Conservation (phyloP, 2,888 invertebrate genomes). For the Drosophila bunnanda region DNA sequence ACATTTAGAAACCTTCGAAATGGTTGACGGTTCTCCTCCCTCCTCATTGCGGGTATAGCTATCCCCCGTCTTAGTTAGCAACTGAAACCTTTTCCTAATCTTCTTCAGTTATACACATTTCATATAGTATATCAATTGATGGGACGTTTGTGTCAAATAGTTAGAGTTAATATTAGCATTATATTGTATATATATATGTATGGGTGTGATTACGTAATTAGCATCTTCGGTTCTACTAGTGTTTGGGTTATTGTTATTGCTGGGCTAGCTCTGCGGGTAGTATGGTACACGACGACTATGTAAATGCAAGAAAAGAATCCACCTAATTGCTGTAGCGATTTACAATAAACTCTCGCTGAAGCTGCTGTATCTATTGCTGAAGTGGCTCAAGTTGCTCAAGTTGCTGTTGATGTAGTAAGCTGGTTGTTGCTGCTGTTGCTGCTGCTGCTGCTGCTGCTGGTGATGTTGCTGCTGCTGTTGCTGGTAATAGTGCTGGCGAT, state of each 20-base stretch:
- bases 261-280: slow-evolving; percentile 52
- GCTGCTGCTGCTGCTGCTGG: slow-evolving; percentile 19
- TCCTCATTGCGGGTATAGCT: not conserved
- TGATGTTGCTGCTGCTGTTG: slow-evolving; percentile 10
- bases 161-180: slow-evolving; percentile 38
- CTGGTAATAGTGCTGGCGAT: slow-evolving; percentile 30
- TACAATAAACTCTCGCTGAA: slow-evolving; percentile 32
- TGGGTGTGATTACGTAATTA: slow-evolving; percentile 47
- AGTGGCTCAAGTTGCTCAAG: slow-evolving; percentile 24
- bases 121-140: slow-evolving; percentile 37
- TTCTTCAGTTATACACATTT: slow-evolving; percentile 47
- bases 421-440: slow-evolving; percentile 23
- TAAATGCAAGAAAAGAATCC: slow-evolving; percentile 58
- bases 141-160: slow-evolving; percentile 41
- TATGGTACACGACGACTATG: slow-evolving; percentile 50
- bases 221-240: slow-evolving; percentile 76
- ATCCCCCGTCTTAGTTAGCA: slow-evolving; percentile 39
- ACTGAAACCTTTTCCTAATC: slow-evolving; percentile 66
- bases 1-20: slow-evolving; percentile 77
- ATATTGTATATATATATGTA: slow-evolving; percentile 3
- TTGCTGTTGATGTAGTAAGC: slow-evolving; percentile 39
- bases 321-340: slow-evolving; percentile 16
- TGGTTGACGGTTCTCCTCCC: slow-evolving; percentile 36
- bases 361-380: slow-evolving; percentile 27
- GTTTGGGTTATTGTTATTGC: slow-evolving; percentile 80